Evolutionary conservation across 2,888 invertebrate species (phyloP).

Genomic region (Acrobasis consociella): DNA sequence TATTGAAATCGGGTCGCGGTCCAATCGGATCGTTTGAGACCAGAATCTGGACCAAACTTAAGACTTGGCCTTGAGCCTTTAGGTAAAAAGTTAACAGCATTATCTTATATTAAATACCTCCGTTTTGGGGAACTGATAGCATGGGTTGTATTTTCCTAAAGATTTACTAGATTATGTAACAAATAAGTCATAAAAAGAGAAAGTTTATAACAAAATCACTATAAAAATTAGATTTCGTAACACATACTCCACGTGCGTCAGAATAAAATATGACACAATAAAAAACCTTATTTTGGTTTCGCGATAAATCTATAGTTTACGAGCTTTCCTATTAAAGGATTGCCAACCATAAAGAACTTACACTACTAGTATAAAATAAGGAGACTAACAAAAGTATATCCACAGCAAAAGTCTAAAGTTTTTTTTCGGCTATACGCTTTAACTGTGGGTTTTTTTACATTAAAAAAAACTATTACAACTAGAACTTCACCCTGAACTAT

Average conservation of each 20-base stretch:
- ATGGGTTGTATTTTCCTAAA: neutral
- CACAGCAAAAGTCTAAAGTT: no score
- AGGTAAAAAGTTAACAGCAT: no score
- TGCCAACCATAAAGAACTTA: slow-evolving; percentile 21
- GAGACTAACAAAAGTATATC: neutral
- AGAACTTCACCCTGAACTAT: no score
- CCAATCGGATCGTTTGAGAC: no score
- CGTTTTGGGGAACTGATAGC: neutral
- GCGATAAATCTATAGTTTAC: slow-evolving; percentile 30
- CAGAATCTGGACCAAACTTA: no score
- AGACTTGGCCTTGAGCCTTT: no score
- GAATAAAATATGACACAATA: slow-evolving; percentile 20
- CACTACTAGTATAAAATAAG: neutral
- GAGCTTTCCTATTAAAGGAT: slow-evolving; percentile 22
- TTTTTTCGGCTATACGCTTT: no score
- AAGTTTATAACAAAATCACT: slow-evolving; percentile 13
- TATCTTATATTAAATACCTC: no score
- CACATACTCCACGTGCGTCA: neutral
- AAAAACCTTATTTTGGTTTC: slow-evolving; percentile 27
- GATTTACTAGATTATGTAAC: neutral
- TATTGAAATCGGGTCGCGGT: no score
- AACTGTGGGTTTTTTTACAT: no score
- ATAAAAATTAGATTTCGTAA: slow-evolving; percentile 12
- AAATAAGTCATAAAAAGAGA: neutral
- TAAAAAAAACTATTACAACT: no score